Percentiles rank a stretch among this genome's conserved stretches.
These are phyloP conservation scores for Lagopus muta DNA, from an alignment of 2,113 vertebrate genomes.

Conservation along the genomic window DNA sequence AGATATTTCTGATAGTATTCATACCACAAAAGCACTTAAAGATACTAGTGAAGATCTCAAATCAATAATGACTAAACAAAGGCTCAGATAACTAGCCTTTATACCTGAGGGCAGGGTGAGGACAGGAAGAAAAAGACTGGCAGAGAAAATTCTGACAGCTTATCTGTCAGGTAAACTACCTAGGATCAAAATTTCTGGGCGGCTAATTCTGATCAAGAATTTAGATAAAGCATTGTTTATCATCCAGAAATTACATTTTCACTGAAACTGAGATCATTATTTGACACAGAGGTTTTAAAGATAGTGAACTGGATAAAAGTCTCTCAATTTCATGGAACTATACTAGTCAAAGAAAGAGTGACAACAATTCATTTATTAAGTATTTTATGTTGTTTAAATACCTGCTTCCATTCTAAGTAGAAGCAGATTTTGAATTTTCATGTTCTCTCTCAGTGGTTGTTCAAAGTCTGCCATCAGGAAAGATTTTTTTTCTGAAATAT, in stretches of 20 bases:
- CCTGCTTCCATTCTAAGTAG: neutral
- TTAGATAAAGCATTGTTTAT: neutral
- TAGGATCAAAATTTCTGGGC: neutral
- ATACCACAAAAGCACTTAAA: neutral
- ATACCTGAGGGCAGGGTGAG: neutral
- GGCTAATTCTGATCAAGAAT: neutral
- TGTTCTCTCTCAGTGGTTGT: neutral
- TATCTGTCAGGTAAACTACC: neutral
- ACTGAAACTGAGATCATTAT: neutral
- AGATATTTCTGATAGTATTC: neutral
- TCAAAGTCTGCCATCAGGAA: neutral
- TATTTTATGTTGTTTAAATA: neutral
- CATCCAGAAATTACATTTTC: neutral
- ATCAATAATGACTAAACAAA: neutral
- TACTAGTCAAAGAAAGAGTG: neutral
- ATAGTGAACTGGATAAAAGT: neutral
- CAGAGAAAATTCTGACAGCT: neutral
- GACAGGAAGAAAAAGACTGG: neutral
- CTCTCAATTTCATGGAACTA: neutral
- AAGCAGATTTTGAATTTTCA: neutral
- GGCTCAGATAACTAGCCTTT: neutral
- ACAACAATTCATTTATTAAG: fast-evolving
- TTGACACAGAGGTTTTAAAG: neutral
- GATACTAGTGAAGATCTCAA: neutral
- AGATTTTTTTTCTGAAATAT: neutral